A percentile compares a stretch with the other conserved stretches of the same genome.
phyloP scores from a whole-genome alignment of 2,888 invertebrate genomes.

The Hipparchia semele region DNA sequence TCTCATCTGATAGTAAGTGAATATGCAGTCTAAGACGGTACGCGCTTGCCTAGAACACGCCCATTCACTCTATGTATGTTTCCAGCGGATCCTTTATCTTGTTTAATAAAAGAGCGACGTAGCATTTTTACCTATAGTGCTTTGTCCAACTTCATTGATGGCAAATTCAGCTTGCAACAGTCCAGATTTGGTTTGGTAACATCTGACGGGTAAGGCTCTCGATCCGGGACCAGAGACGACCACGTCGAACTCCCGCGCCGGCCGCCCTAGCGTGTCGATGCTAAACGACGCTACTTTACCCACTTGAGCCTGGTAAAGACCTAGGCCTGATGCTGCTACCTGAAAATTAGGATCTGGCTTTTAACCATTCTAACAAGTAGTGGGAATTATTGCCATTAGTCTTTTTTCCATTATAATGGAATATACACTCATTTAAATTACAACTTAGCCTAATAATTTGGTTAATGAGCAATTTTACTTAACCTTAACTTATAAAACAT shows the following conservation, averaged over 20 bases:
- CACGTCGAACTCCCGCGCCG: constrained; percentile 95
- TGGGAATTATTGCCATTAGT: not conserved
- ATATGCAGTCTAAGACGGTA: too few species aligned
- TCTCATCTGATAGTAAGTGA: too few species aligned
- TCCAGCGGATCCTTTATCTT: not conserved
- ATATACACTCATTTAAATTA: too few species aligned
- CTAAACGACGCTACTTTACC: constrained; percentile 93
- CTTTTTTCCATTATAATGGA: too few species aligned
- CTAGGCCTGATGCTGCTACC: constrained; percentile 90
- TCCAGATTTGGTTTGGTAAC: constrained; percentile 98
- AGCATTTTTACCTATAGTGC: constrained; percentile 81
- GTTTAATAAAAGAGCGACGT: not conserved
- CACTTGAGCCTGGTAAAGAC: constrained; percentile 93
- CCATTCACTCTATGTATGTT: not conserved
- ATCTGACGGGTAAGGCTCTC: constrained; percentile 92
- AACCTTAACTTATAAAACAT: too few species aligned
- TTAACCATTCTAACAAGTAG: not conserved
- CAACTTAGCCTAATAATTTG: too few species aligned
- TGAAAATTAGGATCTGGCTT: constrained; percentile 39
- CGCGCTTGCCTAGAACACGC: too few species aligned
- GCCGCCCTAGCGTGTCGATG: constrained; percentile 93
- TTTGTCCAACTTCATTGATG: constrained; percentile 88
- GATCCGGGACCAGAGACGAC: constrained; percentile 92
- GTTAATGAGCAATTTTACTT: too few species aligned
- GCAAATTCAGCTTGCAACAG: constrained; percentile 97